Evolutionary conservation across 2,888 invertebrate species (phyloP).

Genomic region (Stenoptilia bipunctidactyla): DNA sequence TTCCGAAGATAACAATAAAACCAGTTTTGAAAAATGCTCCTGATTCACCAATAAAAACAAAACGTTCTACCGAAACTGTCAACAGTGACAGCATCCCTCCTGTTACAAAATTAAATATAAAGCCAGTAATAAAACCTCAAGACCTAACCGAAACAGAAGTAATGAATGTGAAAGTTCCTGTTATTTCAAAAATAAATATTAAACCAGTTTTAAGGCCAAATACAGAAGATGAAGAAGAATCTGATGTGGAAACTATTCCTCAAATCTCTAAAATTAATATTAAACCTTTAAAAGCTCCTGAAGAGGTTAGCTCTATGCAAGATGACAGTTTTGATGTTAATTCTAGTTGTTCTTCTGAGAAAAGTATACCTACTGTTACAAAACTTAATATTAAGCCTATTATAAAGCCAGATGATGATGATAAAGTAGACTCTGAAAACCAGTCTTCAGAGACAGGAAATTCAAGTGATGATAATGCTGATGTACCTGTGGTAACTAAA

Average conservation of each 20-base stretch:
- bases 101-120: slow-evolving; percentile 69
- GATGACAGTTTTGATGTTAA: slow-evolving; percentile 59
- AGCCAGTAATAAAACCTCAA: slow-evolving; percentile 63
- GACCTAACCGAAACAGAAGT: slow-evolving; percentile 31
- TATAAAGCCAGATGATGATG: slow-evolving; percentile 55
- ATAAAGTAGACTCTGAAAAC: slow-evolving; percentile 51
- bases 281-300: slow-evolving; percentile 65
- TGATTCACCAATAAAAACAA: slow-evolving; percentile 29
- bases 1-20: slow-evolving; percentile 74
- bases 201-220: slow-evolving; percentile 59
- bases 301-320: slow-evolving; percentile 45
- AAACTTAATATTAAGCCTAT: slow-evolving; percentile 71
- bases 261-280: slow-evolving; percentile 67
- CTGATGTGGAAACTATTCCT: slow-evolving; percentile 58
- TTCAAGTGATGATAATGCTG: slow-evolving; percentile 60
- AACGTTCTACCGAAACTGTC: slow-evolving; percentile 26
- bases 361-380: slow-evolving; percentile 60
- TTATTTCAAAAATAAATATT: slow-evolving; percentile 69
- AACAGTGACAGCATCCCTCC: slow-evolving; percentile 57
- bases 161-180: slow-evolving; percentile 47
- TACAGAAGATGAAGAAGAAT: slow-evolving; percentile 22
- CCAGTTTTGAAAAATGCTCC: slow-evolving; percentile 42
- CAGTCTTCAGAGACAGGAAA: slow-evolving; percentile 59
- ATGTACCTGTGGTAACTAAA: slow-evolving; percentile 33
- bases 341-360: slow-evolving; percentile 35